Conservation (phyloP, 1,140 invertebrate genomes). For the Megalonaias nervosa region DNA sequence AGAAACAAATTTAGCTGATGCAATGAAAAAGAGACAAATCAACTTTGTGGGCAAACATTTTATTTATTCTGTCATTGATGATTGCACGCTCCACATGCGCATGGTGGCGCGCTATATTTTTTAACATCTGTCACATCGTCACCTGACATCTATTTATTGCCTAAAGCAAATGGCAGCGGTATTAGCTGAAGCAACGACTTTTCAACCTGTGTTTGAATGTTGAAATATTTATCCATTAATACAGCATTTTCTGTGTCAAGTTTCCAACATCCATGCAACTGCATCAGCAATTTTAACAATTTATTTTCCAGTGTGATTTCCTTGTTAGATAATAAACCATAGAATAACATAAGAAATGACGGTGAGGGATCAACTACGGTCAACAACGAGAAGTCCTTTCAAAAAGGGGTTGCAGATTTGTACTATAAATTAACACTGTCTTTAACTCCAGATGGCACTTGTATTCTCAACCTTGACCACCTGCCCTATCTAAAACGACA, state of each 20-base stretch:
- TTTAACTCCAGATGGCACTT: neutral
- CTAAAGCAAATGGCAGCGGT: constrained; percentile 31
- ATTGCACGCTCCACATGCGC: constrained; percentile 32
- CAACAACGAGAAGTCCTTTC: neutral
- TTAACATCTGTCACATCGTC: constrained; percentile 25
- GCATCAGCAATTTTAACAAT: constrained; percentile 12
- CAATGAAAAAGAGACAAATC: constrained; percentile 10
- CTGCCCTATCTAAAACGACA: too few relatives aligned
- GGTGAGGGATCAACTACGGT: constrained; percentile 32
- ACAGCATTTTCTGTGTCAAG: constrained; percentile 18
- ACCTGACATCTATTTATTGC: constrained; percentile 17
- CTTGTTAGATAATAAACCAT: constrained; percentile 33
- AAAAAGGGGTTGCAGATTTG: constrained; percentile 22
- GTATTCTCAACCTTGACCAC: too few relatives aligned
- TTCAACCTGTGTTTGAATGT: constrained; percentile 22
- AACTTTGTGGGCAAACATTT: constrained; percentile 29
- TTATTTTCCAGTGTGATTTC: constrained; percentile 25
- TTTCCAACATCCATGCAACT: constrained; percentile 6
- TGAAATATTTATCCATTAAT: constrained; percentile 35
- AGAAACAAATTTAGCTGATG: constrained; percentile 30
- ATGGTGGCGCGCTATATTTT: constrained; percentile 35
- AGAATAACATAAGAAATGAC: constrained; percentile 36
- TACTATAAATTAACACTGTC: constrained; percentile 31
- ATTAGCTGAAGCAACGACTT: constrained; percentile 19
- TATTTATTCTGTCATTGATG: constrained; percentile 32